phyloP scores from a whole-genome alignment of 64 coral and sea anemone genomes.

The Porites lutea region DNA sequence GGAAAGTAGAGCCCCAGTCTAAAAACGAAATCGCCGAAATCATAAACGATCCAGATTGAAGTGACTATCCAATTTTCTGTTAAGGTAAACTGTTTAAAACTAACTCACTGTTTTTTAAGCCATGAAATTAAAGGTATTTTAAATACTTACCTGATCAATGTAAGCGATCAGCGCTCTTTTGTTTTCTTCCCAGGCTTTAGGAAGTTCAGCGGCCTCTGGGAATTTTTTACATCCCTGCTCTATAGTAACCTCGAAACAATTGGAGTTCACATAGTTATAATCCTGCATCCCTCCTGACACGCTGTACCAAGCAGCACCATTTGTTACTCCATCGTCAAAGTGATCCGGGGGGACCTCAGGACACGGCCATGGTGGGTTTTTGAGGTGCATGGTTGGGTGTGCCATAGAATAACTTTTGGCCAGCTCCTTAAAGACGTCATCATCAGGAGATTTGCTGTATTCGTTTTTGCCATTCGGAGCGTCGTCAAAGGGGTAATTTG shows the following conservation, averaged over 20 bases:
- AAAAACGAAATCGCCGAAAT: too few relatives aligned
- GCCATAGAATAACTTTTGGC: constrained; percentile 90
- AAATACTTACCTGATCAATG: constrained; percentile 79
- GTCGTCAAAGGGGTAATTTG: constrained; percentile 95
- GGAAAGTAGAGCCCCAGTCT: too few relatives aligned
- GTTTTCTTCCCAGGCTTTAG: constrained; percentile 95
- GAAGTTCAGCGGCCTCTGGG: constrained; percentile 79
- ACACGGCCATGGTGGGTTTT: constrained; percentile 96
- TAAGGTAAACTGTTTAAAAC: too few relatives aligned
- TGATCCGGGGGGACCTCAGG: constrained; percentile 97
- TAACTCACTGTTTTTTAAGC: too few relatives aligned
- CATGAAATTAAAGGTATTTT: too few relatives aligned
- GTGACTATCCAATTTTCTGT: too few relatives aligned
- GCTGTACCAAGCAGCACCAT: constrained; percentile 98
- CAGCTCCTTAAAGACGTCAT: constrained; percentile 93
- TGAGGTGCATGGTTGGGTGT: constrained; percentile 94
- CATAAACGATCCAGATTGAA: too few relatives aligned
- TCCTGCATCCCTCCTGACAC: constrained; percentile 99
- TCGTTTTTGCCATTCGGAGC: constrained; percentile 61
- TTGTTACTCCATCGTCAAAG: constrained; percentile 97
- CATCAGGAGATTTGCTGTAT: constrained; percentile 94
- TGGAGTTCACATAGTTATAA: constrained; percentile 95
- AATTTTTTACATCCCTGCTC: constrained; percentile 99
- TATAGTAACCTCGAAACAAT: constrained; percentile 96
- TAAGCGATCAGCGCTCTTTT: constrained; percentile 78